Evolutionary conservation across 2,888 invertebrate genomes (phyloP).

Genomic region (Julus scanicus): DNA sequence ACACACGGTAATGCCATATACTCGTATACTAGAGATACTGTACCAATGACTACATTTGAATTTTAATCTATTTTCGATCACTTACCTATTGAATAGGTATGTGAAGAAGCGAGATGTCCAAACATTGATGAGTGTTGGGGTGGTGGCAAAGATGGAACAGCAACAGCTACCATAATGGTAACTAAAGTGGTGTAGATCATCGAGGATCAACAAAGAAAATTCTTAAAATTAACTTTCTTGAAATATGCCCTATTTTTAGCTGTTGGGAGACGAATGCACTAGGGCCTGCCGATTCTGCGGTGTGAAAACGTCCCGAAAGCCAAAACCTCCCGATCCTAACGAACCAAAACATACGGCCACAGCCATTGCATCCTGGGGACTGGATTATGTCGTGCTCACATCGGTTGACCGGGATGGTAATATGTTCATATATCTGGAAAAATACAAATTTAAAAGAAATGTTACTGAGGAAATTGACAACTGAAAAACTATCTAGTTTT

Average conservation of each 20-base stretch:
- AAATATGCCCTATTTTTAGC: constrained; percentile 68
- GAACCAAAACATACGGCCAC: constrained; percentile 94
- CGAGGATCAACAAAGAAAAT: too few species aligned
- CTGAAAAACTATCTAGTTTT: too few species aligned
- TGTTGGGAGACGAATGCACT: constrained; percentile 99
- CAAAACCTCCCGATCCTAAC: constrained; percentile 86
- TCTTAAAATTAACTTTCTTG: too few species aligned
- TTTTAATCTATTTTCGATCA: constrained; percentile 6
- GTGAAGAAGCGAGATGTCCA: constrained; percentile 97
- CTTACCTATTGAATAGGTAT: constrained; percentile 69
- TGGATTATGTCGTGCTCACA: constrained; percentile 97
- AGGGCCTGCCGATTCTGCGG: constrained; percentile 98
- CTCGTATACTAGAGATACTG: too few species aligned
- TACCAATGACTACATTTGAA: too few species aligned
- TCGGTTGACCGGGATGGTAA: constrained; percentile 97
- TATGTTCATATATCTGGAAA: constrained; percentile 57
- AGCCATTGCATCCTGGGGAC: constrained; percentile 93
- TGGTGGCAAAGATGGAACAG: constrained; percentile 90
- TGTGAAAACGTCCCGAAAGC: constrained; percentile 92
- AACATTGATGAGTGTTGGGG: constrained; percentile 99
- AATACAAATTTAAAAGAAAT: constrained; percentile 56
- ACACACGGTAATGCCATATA: constrained; percentile 93
- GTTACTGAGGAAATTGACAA: constrained; percentile 36
- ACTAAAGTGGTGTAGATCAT: too few species aligned
- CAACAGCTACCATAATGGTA: constrained; percentile 65